Conservation (phyloP, 2,113 vertebrate genomes). For the Amphilophus citrinellus region DNA sequence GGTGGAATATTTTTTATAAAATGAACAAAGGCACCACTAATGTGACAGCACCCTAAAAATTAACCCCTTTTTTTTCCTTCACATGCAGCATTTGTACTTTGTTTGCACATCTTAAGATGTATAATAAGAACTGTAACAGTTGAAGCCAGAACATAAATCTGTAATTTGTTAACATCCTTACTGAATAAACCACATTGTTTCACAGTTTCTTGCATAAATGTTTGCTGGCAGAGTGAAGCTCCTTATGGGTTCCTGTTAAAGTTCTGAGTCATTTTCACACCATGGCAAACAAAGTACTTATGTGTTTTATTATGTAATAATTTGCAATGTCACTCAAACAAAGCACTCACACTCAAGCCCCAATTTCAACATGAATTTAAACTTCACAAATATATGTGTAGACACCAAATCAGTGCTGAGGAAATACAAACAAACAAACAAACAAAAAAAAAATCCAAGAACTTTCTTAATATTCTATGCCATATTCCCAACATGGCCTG, state of each 20-base stretch:
- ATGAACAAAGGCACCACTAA: background rate
- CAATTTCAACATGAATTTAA: background rate
- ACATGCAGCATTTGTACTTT: background rate
- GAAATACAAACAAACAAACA: background rate
- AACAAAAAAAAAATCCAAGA: background rate
- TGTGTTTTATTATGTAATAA: constrained; percentile 56
- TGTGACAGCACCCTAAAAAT: background rate
- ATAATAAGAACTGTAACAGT: background rate
- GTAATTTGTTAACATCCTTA: background rate
- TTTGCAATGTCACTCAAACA: constrained; percentile 47
- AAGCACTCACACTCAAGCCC: constrained; percentile 14
- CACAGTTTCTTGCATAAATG: constrained; percentile 28
- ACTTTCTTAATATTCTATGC: background rate
- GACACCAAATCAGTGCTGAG: background rate
- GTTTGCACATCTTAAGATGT: background rate
- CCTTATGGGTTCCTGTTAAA: constrained; percentile 65
- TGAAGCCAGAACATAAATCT: background rate
- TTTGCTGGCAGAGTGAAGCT: constrained; percentile 42
- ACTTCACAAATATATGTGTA: background rate
- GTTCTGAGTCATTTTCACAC: constrained; percentile 62
- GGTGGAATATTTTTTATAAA: background rate
- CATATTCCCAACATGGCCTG: background rate
- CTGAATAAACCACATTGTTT: constrained; percentile 34
- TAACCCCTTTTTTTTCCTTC: background rate
- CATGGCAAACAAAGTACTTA: constrained; percentile 38